Evolutionary conservation across 2,113 vertebrate genomes (phyloP), one percentile per base, ranked within the genome.

Genomic region (Cyprinus carpio): DNA sequence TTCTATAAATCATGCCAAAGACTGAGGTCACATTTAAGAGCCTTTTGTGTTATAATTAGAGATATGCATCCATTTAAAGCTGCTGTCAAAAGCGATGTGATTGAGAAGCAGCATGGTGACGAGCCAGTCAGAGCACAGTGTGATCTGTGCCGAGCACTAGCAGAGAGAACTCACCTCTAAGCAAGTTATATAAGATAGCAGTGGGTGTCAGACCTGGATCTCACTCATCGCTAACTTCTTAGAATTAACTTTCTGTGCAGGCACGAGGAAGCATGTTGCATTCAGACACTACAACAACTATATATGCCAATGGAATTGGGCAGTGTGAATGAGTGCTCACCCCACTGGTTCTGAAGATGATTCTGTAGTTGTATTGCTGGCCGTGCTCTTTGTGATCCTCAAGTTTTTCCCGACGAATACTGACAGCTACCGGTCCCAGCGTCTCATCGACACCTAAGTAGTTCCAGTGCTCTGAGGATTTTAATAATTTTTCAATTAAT

Each of bases 331-430:
- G 18, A 34, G 58, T 9, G 84, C 93, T 95, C 92, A 99, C 98
- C 98, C 99, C 98, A 64, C 98, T 99, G 56, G 97, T 98, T 92
- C 98, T 94, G 93, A 99, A 98, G 94, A 99, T 98, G 91, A 99
- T 96, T 76, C 98, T 92, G 92, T 97, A 99, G 93, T 97, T 98
- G 90, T 98, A 99, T 7, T 98, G 97, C 83, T 97, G 96, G 56
- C 97, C 97, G 0, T 98, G 97, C 84, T 99, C 98, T 89, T 99
- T 99, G 82, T 97, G 96, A 89, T 99, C 98, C 69, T 99, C 98
- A 84, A 98, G 88, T 88, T 99, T 99, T 90, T 99, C 98, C 88
- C 97, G 96, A 91, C 98, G 95, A 85, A 99, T 95, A 91, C 98
- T 99, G 87, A 99, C 96, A 81, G 98, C 98, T 86, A 99, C 97